These are phyloP conservation scores for Proisotoma minuta DNA, from an alignment of 2,888 invertebrate genomes.

Conservation along the genomic window DNA sequence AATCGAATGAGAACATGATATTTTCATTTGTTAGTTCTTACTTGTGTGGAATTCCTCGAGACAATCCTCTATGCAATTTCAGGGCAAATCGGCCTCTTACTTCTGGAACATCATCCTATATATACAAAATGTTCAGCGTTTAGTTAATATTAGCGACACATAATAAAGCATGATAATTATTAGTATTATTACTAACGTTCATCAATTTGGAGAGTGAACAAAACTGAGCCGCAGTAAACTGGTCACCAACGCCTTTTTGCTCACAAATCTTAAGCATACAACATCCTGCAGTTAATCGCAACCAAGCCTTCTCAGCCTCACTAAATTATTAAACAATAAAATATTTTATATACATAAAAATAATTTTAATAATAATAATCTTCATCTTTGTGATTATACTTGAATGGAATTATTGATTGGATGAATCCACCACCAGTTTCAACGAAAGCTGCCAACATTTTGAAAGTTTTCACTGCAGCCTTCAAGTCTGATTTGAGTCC, in stretches of 20 bases:
- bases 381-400: conserved; percentile 7
- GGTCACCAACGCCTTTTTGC: conserved; percentile 91
- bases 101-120: conserved; percentile 62
- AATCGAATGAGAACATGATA: background rate
- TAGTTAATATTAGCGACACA: too few species aligned
- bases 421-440: conserved; percentile 83
- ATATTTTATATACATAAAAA: background rate
- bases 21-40: conserved; percentile 4
- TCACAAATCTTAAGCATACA: conserved; percentile 96
- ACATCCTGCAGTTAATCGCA: conserved; percentile 85
- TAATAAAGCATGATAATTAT: background rate
- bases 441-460: conserved; percentile 90
- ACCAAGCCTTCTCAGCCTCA: conserved; percentile 85
- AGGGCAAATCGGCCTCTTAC: conserved; percentile 83
- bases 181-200: conserved; percentile 59
- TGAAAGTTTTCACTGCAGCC: conserved; percentile 87
- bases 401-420: conserved; percentile 43
- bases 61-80: conserved; percentile 86
- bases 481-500: conserved; percentile 82
- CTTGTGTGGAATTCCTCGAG: conserved; percentile 77
- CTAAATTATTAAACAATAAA: conserved; percentile 53
- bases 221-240: conserved; percentile 90
- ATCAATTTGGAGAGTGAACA: conserved; percentile 87
- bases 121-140: conserved; percentile 5
- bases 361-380: conserved; percentile 7